Conservation (phyloP, 2,113 vertebrate genomes). For the Electrona antarctica region DNA sequence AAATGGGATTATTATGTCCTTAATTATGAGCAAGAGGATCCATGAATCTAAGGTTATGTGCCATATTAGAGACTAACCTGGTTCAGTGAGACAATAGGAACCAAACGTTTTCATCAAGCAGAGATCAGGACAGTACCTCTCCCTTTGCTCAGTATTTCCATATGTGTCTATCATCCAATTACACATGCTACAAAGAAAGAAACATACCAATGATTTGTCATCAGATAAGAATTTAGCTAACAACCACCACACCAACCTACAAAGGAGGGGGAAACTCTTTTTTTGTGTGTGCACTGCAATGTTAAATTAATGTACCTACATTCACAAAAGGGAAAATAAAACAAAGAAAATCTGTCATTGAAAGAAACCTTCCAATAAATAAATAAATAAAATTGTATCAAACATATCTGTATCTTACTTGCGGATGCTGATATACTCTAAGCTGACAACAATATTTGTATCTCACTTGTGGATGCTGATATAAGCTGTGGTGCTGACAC, state of each 20-base stretch:
- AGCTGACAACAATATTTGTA: slow-evolving; percentile 73
- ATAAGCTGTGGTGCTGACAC: slow-evolving; percentile 95
- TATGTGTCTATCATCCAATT: slow-evolving; percentile 96
- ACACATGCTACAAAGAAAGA: slow-evolving; percentile 86
- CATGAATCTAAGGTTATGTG: not conserved
- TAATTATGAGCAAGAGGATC: not conserved
- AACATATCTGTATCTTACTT: slow-evolving; percentile 81
- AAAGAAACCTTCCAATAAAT: not conserved
- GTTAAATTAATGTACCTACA: no score
- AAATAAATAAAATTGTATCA: not conserved
- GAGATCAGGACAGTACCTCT: slow-evolving; percentile 86
- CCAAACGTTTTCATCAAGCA: slow-evolving; percentile 94
- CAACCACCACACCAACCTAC: not conserved
- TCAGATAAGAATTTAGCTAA: not conserved
- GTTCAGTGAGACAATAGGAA: slow-evolving; percentile 97
- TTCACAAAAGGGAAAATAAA: no score
- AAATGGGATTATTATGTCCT: not conserved
- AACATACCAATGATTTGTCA: not conserved
- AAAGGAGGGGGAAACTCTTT: no score
- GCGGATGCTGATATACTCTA: slow-evolving; percentile 98
- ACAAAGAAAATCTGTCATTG: not conserved
- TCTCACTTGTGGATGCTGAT: slow-evolving; percentile 98
- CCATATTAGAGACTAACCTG: slow-evolving; percentile 80
- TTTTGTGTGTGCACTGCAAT: no score
- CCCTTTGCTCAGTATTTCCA: slow-evolving; percentile 87